These are phyloP conservation scores for Oligia fasciuncula DNA, from an alignment of 2,888 invertebrate species.

Conservation along the genomic window DNA sequence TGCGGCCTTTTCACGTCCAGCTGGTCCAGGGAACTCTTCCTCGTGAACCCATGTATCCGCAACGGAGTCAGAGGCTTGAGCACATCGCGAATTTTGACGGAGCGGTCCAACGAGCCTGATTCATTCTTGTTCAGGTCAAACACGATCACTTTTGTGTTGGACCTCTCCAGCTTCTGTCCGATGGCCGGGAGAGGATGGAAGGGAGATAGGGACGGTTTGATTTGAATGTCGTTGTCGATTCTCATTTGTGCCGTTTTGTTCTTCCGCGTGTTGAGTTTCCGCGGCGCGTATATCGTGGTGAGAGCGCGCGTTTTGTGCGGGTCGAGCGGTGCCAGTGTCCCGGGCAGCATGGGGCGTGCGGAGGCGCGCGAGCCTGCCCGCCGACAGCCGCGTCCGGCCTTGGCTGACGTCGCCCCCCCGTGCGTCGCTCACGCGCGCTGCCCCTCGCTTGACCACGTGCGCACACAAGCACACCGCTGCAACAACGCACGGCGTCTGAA, in stretches of 20 bases:
- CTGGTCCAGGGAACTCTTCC: conserved; percentile 75
- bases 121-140: conserved; percentile 80
- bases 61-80: conserved; percentile 85
- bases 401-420: conserved; percentile 74
- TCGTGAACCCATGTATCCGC: conserved; percentile 77
- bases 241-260: conserved; percentile 83
- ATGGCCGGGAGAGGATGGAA: conserved; percentile 88
- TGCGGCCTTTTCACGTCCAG: conserved; percentile 78
- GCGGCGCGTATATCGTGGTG: conserved; percentile 87
- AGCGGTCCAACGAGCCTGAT: conserved; percentile 62
- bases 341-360: conserved; percentile 85
- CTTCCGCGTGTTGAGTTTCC: conserved; percentile 81
- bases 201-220: conserved; percentile 83
- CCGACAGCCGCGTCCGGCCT: conserved; percentile 81
- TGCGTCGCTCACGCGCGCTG: conserved; percentile 64
- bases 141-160: conserved; percentile 84
- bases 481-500: conserved; percentile 30
- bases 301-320: conserved; percentile 85
- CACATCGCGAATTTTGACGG: conserved; percentile 80
- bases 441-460: conserved; percentile 56
- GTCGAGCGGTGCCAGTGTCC: conserved; percentile 84
- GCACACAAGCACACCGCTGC: conserved; percentile 42
- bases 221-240: conserved; percentile 82
- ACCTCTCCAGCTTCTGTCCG: conserved; percentile 80
- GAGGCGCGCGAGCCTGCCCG: conserved; percentile 79